phyloP scores from a whole-genome alignment of 2,113 vertebrate genomes.

The Trematomus loennbergii region DNA sequence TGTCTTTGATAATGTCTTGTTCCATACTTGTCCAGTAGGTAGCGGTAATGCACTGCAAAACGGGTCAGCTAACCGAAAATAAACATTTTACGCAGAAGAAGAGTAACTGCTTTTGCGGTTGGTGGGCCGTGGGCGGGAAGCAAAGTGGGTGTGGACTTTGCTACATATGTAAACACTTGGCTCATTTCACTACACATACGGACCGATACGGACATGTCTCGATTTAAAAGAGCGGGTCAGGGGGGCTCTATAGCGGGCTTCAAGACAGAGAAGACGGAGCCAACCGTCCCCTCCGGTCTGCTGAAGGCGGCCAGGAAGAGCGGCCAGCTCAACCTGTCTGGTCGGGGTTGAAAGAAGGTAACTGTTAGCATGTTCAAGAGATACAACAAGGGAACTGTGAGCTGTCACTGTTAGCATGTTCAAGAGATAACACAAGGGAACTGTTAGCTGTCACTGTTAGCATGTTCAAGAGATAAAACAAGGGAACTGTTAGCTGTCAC shows the following conservation, averaged over 20 bases:
- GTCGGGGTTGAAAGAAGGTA: constrained; percentile 89
- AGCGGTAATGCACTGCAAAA: too few relatives aligned
- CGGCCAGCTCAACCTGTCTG: constrained; percentile 91
- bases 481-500: too few relatives aligned
- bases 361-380: background rate
- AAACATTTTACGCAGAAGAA: too few relatives aligned
- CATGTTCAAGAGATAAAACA: background rate
- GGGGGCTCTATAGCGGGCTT: constrained; percentile 83
- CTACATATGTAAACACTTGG: background rate
- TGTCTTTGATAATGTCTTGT: too few relatives aligned
- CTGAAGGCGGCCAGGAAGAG: constrained; percentile 90
- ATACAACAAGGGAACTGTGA: too few relatives aligned
- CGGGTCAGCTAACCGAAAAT: too few relatives aligned
- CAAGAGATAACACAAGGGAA: too few relatives aligned
- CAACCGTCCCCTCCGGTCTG: constrained; percentile 84
- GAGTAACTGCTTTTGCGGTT: background rate
- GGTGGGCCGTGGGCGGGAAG: background rate
- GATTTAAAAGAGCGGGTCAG: constrained; percentile 65
- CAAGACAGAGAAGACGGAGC: constrained; percentile 50
- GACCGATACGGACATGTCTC: constrained; percentile 66
- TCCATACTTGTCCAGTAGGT: too few relatives aligned
- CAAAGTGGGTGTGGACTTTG: background rate
- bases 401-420: too few relatives aligned
- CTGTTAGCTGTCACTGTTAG: background rate
- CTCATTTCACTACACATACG: rapidly evolving